Evolutionary conservation across 2,797 vertebrate species (phyloP), one percentile per base, ranked within the genome.

Genomic region (Ambastaia sidthimunki): DNA sequence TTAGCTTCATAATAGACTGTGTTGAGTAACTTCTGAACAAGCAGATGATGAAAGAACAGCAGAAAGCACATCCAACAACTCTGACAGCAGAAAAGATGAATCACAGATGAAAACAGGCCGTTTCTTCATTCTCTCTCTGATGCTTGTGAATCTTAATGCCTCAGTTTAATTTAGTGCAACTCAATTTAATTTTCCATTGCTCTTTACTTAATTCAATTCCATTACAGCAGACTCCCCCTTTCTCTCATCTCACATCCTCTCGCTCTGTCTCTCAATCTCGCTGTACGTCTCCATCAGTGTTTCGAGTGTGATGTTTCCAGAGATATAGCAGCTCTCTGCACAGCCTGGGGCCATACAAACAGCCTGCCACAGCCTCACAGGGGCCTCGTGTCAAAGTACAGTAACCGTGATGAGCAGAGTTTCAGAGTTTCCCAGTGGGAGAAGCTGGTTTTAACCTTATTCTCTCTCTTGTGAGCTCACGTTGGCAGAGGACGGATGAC

Each of bases 341-440:
- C 81, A 82, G 90, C 92, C 90, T 82, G 82, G 1, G 86, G 90
- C 88, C 50, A 80, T 87, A 86, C 87, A 87, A 84, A n/a, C n/a
- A n/a, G n/a, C n/a, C n/a, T n/a, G n/a, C n/a, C n/a, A 78, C 86
- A 86, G 75, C 72, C 78, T 85, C 81, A 76, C 37, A 71, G n/a
- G 81, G 81, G 67, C 71, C 60, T 69, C n/a, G 63, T 68, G 73
- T 83, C 80, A 85, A 76, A 81, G 81, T n/a, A n/a, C n/a, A n/a
- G n/a, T n/a, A 62, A 37, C 74, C 72, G 59, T 80, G 81, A 85
- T 59, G n/a, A n/a, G n/a, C n/a, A n/a, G 48, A 72, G 60, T 65
- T 75, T 54, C 28, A 44, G 23, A 60, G 48, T 57, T 74, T 60
- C 75, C 55, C 54, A 23, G 48, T 18, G 76, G 19, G 59, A 75